These are phyloP conservation scores for Halcyon senegalensis DNA, from an alignment of 2,113 vertebrate species.

Conservation along the genomic window DNA sequence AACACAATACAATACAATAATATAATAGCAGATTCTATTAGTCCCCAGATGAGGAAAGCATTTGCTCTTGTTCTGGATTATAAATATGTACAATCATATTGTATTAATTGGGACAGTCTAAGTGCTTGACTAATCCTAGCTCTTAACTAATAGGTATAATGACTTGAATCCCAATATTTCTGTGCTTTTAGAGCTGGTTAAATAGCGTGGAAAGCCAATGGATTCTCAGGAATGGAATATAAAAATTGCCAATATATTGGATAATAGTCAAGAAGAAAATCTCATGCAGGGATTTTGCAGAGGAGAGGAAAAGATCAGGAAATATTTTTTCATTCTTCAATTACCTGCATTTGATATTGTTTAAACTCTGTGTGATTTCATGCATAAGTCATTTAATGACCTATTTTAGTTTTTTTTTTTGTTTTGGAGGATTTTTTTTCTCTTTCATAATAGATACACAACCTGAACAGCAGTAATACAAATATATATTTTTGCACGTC, in stretches of 20 bases:
- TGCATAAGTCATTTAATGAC: neutral
- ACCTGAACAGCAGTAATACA: neutral
- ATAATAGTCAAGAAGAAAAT: neutral
- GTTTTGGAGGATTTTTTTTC: neutral
- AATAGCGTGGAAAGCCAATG: neutral
- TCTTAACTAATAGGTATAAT: neutral
- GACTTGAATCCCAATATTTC: neutral
- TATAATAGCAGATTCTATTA: neutral
- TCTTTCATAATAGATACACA: neutral
- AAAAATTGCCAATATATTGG: neutral
- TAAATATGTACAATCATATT: neutral
- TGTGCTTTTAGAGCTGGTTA: neutral
- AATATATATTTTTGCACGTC: neutral
- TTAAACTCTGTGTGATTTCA: neutral
- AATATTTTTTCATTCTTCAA: neutral
- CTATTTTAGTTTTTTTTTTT: neutral
- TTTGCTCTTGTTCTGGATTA: conserved; percentile 4
- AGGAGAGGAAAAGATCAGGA: neutral
- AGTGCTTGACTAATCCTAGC: conserved; percentile 12
- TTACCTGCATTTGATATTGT: neutral
- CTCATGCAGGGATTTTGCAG: neutral
- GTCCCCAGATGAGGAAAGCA: neutral
- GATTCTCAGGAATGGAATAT: neutral
- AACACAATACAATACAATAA: neutral
- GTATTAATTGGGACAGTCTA: neutral